Conservation (phyloP, 2,113 vertebrate species). For the Toxotes jaculatrix region DNA sequence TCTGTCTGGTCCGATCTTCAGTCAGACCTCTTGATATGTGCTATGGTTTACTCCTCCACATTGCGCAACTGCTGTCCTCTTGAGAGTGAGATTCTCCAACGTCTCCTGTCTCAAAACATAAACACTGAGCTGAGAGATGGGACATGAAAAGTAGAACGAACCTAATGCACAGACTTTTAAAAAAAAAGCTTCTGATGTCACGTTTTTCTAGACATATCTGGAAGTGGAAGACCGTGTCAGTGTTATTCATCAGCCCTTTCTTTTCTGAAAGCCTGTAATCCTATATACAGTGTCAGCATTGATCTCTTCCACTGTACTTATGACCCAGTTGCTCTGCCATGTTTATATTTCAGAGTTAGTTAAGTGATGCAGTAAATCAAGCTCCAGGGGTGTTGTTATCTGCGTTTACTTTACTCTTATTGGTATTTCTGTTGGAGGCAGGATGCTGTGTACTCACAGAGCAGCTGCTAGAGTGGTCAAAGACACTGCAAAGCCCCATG, state of each 20-base stretch:
- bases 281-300: not conserved
- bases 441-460: constrained; percentile 50
- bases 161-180: constrained; percentile 26
- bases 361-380: constrained; percentile 59
- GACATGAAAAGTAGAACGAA: constrained; percentile 23
- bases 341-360: constrained; percentile 51
- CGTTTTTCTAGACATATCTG: constrained; percentile 42
- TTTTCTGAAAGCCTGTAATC: constrained; percentile 24
- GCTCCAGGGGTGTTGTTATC: constrained; percentile 54
- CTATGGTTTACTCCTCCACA: constrained; percentile 8
- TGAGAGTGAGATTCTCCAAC: not conserved
- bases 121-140: constrained; percentile 30
- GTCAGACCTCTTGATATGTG: constrained; percentile 39
- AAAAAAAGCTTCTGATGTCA: constrained; percentile 24
- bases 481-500: constrained; percentile 63
- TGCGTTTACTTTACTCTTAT: constrained; percentile 55
- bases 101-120: constrained; percentile 10
- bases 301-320: constrained; percentile 1
- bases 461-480: constrained; percentile 72
- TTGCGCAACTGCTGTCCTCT: constrained; percentile 12
- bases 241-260: constrained; percentile 8
- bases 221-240: constrained; percentile 23
- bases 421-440: constrained; percentile 52
- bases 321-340: constrained; percentile 33
- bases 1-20: constrained; percentile 20